phyloP scores from a whole-genome alignment of 2,113 vertebrate species.

The Ammodytes marinus region DNA sequence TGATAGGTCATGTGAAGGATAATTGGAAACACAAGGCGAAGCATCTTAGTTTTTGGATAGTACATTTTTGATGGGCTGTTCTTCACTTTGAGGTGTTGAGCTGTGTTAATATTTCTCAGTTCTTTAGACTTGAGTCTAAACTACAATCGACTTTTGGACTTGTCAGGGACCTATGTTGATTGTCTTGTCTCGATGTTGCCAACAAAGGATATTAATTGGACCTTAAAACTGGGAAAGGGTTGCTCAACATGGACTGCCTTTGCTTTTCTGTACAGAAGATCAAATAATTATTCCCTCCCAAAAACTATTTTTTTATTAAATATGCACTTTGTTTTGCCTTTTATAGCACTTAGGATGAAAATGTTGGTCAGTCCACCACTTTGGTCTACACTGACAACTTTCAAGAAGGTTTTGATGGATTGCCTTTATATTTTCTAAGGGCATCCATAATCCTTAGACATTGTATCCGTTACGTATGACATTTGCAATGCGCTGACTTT shows the following conservation, averaged over 20 bases:
- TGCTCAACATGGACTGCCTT: background rate
- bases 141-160: background rate
- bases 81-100: conserved; percentile 38
- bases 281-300: background rate
- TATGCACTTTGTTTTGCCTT: background rate
- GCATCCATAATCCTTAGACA: background rate
- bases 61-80: conserved; percentile 59
- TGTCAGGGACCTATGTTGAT: background rate
- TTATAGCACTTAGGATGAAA: background rate
- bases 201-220: background rate
- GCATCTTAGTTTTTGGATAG: conserved; percentile 34
- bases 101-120: background rate
- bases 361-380: background rate
- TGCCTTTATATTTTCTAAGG: background rate
- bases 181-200: background rate
- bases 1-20: conserved; percentile 78
- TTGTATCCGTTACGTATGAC: background rate
- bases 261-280: background rate
- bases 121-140: background rate
- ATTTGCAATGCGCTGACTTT: background rate
- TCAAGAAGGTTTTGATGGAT: background rate
- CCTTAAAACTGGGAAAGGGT: background rate
- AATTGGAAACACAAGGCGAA: conserved; percentile 82
- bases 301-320: too few relatives aligned
- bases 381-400: background rate